Conservation (phyloP, 2,113 vertebrate species). For the Gymnarchus niloticus region DNA sequence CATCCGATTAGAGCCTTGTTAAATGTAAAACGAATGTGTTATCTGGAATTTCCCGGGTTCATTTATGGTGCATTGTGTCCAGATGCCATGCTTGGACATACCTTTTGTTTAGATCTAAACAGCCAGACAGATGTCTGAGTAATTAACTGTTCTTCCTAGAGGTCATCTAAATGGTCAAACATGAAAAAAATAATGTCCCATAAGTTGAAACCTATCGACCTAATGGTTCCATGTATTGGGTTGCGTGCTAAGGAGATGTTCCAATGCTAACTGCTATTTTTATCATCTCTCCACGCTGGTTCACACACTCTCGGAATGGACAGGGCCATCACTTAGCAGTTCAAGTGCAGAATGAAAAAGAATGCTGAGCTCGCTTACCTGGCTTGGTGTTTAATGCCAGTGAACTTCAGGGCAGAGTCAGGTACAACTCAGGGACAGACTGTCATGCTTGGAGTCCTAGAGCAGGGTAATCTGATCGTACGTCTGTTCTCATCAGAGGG, state of each 20-base stretch:
- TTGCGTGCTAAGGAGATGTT: not conserved
- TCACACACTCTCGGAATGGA: not conserved
- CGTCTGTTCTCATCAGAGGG: not conserved
- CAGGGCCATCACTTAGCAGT: not conserved
- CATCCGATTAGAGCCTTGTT: not conserved
- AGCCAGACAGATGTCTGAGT: not conserved
- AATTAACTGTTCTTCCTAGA: not conserved
- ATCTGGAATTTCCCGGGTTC: not conserved
- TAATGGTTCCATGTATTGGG: not conserved
- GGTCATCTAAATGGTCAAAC: not conserved
- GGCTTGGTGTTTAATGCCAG: not conserved
- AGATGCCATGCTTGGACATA: not conserved
- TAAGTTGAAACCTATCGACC: not conserved
- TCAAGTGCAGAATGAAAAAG: not conserved
- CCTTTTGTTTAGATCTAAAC: no score
- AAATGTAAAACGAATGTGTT: no score
- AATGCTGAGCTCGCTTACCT: not conserved
- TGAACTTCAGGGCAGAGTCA: not conserved
- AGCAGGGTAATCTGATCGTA: not conserved
- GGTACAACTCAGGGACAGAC: not conserved
- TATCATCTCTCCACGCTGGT: not conserved
- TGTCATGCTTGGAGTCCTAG: not conserved
- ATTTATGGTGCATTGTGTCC: not conserved
- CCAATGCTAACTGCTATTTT: not conserved
- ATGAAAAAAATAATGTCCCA: not conserved